Base-by-base conservation (phyloP, 2,113 vertebrate species). In the Peromyscus leucopus region DNA sequence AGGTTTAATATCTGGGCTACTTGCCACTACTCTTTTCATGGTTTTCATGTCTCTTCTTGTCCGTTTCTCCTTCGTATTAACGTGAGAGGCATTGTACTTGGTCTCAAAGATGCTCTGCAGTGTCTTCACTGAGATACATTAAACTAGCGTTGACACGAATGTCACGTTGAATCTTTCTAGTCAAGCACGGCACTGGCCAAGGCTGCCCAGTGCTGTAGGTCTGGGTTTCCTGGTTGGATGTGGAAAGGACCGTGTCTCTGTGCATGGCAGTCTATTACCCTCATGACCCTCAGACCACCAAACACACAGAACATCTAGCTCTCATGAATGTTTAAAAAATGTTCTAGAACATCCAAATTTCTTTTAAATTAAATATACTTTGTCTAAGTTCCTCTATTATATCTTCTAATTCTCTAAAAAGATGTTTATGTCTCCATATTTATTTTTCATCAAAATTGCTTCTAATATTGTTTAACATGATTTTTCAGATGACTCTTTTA, bases 391-490 rank as follows among this genome's bases (percentile, higher is more conserved):
- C 84, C 89, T 85, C 78, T 4, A 7, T 74, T 42, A 46, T 8
- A 79, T n/a, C 46, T 84, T 74, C 65, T 26, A 65, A 57, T 36
- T 93, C 67, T 80, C 74, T 80, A 51, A 92, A 88, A 89, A n/a
- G 19, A 12, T 51, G 31, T 86, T 96, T 80, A 80, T 16, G 36
- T 78, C 12, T 89, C 15, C 80, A 39, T 59, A 24, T 92, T 61
- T 84, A 28, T 55, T 80, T 84, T 86, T 82, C 80, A 93, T 17
- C 82, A 82, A 84, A 91, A 88, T 88, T 83, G 82, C 65, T 96
- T 74, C 42, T 57, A 33, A 48, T 91, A 48, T 71, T 83, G 57
- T 92, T 87, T 87, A 48, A 74, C 13, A 51, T 95, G 48, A 69
- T 85, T 94, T 89, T 92, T 79, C 69, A 71, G 28, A n/a, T 89